Evolutionary conservation across 2,113 vertebrate species (phyloP), one percentile per base, ranked within the genome.

Genomic region (Brevimyrus niger): DNA sequence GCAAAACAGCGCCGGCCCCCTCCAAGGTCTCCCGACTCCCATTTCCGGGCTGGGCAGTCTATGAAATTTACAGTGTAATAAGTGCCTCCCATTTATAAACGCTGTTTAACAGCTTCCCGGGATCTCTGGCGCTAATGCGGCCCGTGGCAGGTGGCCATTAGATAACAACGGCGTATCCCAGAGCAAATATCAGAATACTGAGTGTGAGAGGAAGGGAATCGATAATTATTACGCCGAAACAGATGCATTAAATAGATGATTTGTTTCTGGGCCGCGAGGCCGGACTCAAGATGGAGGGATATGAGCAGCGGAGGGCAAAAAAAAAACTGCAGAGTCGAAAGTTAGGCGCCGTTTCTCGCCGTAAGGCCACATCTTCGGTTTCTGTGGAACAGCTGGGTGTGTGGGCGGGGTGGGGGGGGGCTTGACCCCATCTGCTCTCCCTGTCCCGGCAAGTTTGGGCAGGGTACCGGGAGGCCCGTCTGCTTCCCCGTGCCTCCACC

Each of bases 61-160:
- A 84, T 92, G 92, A 94, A 93, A 93, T 93, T 90, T 93, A 94
- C 91, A 92, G 92, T 87, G 89, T 89, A 92, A 90, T 93, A 94
- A 95, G 93, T 93, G 93, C 92, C 93, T 95, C 92, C 92, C 92
- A 94, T 94, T 94, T 93, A 87, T 87, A 94, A 95, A 95, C 93
- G 92, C 88, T 65, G 90, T 93, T 94, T 92, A 92, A 92, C 93
- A 92, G 91, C 92, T 94, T 95, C 91, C 91, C 91, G 88, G 92
- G 91, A 88, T 92, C 92, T 90, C 93, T 89, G 92, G 76, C 69
- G 86, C 87, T 93, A 88, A 94, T 92, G 82, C 89, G 88, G 88
- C 85, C 50, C 44, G 89, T 92, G 89, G 91, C 92, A 85, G 91
- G 93, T 89, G 90, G 91, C 53, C 90, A 90, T 93, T 91, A 87